phyloP scores from a whole-genome alignment of 2,113 vertebrate genomes.

The Eira barbara region DNA sequence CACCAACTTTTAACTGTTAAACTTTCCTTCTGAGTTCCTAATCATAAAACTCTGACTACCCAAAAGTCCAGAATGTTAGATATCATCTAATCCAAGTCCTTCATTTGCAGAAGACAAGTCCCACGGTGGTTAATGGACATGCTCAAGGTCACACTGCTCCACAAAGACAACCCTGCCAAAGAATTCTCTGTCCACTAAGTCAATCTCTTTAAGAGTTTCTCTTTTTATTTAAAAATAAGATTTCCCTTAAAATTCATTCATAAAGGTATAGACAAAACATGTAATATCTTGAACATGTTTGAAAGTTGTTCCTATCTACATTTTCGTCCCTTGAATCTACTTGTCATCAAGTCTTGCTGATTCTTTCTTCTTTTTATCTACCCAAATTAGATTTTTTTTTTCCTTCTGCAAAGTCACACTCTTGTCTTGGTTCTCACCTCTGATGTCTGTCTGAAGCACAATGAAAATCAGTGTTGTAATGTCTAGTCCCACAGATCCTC shows the following conservation, averaged over 20 bases:
- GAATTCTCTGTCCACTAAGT: background rate
- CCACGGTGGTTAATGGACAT: background rate
- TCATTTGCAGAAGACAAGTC: background rate
- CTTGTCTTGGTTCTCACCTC: background rate
- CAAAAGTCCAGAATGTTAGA: background rate
- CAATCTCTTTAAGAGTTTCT: background rate
- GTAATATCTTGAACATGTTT: background rate
- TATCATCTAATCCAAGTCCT: background rate
- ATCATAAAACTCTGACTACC: background rate
- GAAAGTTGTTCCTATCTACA: background rate
- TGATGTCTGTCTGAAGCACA: background rate
- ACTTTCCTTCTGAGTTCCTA: background rate
- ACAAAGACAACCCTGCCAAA: background rate
- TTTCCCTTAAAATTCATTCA: background rate
- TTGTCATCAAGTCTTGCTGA: background rate
- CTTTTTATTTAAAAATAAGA: background rate
- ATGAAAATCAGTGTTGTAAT: background rate
- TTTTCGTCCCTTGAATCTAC: background rate
- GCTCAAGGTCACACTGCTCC: background rate
- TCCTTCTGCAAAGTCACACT: background rate
- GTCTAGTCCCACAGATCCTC: background rate
- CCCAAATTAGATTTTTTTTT: background rate
- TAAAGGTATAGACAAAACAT: background rate
- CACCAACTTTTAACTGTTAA: background rate
- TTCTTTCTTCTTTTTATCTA: background rate